Evolutionary conservation across 1,140 invertebrate species (phyloP).

Genomic region (Triops cancriformis): DNA sequence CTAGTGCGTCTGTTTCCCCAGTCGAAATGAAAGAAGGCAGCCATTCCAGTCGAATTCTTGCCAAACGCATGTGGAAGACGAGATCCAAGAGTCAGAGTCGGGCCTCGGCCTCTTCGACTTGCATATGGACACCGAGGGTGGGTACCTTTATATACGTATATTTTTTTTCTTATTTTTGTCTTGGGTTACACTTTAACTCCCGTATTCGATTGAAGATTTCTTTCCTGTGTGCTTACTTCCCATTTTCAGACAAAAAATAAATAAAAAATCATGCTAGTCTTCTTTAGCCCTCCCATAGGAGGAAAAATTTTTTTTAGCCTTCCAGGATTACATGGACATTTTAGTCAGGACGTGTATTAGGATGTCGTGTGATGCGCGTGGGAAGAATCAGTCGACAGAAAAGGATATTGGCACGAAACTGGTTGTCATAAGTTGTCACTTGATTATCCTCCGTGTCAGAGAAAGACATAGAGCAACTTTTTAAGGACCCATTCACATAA

Average conservation of each 20-base stretch:
- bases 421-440: conserved; percentile 3
- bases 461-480: neutral
- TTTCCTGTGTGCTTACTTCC: no score
- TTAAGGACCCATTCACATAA: conserved; percentile 4
- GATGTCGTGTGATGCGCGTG: neutral
- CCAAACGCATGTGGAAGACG: conserved; percentile 71
- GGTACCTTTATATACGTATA: conserved; percentile 38
- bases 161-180: neutral
- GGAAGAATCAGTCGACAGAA: conserved; percentile 1
- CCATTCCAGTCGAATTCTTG: conserved; percentile 52
- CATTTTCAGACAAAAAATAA: no score
- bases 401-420: conserved; percentile 1
- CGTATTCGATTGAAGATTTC: no score
- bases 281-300: no score
- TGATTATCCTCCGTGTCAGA: neutral
- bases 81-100: conserved; percentile 68
- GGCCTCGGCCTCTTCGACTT: conserved; percentile 41
- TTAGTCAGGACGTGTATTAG: neutral
- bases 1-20: neutral
- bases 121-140: conserved; percentile 70
- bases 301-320: no score
- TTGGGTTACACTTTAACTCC: no score
- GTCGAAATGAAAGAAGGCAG: conserved; percentile 23
- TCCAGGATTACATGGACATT: neutral
- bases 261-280: no score